These are phyloP conservation scores for Belgica antarctica DNA, from an alignment of 2,888 invertebrate species.

Conservation along the genomic window DNA sequence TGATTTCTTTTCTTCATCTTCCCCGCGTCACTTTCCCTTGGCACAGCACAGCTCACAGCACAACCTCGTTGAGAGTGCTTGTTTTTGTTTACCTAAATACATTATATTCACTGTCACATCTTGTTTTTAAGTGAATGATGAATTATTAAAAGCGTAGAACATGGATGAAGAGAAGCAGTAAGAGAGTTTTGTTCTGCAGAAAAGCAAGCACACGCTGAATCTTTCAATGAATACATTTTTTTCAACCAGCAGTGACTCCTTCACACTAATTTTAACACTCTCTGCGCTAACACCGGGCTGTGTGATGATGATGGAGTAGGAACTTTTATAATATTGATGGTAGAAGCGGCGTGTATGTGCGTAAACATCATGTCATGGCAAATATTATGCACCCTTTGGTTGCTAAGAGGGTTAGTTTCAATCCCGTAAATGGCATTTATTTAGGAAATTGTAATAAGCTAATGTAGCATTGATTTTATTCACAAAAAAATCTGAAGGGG, in stretches of 20 bases:
- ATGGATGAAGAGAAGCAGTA: slow-evolving; percentile 4
- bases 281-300: background rate
- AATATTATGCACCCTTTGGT: slow-evolving; percentile 3
- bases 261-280: slow-evolving; percentile 20
- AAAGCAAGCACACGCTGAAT: slow-evolving; percentile 25
- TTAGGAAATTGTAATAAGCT: slow-evolving; percentile 19
- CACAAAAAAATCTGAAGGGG: no score
- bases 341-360: background rate
- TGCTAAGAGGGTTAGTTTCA: background rate
- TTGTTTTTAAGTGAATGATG: slow-evolving; percentile 42
- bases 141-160: slow-evolving; percentile 40
- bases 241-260: slow-evolving; percentile 6
- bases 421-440: slow-evolving; percentile 4
- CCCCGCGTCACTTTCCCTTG: no score
- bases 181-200: slow-evolving; percentile 10
- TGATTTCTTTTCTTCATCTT: background rate
- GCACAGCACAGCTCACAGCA: background rate
- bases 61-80: background rate
- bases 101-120: slow-evolving; percentile 44
- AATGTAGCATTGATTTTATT: slow-evolving; percentile 21
- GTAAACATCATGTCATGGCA: background rate
- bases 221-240: slow-evolving; percentile 12
- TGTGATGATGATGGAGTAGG: slow-evolving; percentile 16
- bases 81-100: slow-evolving; percentile 41
- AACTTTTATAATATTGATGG: slow-evolving; percentile 23